A percentile compares a stretch with the other conserved stretches of the same genome.
phyloP scores from a whole-genome alignment of 2,113 vertebrate species.

The Tiliqua scincoides region DNA sequence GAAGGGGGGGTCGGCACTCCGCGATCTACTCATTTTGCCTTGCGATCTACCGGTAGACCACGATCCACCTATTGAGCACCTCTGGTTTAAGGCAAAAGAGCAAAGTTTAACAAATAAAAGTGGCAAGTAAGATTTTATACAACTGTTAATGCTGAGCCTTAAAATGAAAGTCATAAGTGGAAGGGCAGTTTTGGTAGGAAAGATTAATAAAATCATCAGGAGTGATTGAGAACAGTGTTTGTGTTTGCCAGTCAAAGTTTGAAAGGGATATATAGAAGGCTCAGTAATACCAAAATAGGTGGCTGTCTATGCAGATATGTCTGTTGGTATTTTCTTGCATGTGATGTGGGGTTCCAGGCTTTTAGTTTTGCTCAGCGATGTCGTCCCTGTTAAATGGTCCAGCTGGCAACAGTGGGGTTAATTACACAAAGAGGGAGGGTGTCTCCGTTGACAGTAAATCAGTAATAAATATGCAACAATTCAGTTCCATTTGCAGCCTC shows the following conservation, averaged over 20 bases:
- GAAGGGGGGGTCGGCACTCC: no score
- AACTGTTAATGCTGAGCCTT: not conserved
- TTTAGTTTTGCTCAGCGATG: not conserved
- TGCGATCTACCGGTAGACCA: no score
- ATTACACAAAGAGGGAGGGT: constrained; percentile 4
- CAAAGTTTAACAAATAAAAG: not conserved
- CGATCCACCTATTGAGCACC: no score
- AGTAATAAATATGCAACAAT: not conserved
- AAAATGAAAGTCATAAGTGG: not conserved
- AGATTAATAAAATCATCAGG: not conserved
- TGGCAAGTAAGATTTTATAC: not conserved
- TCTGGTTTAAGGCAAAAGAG: not conserved
- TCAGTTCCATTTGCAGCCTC: constrained; percentile 40
- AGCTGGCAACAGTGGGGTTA: constrained; percentile 13
- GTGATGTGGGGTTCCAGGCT: not conserved
- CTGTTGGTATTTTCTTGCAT: not conserved
- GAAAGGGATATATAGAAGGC: not conserved
- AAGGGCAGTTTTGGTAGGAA: not conserved
- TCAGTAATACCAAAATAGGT: not conserved
- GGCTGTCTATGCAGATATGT: not conserved
- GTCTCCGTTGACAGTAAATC: not conserved
- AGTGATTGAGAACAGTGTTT: constrained; percentile 16
- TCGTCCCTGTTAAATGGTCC: not conserved
- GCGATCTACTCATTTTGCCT: no score
- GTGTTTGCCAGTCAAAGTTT: constrained; percentile 1